Conservation (phyloP, 2,888 invertebrate genomes). For the Lymantria dispar region DNA sequence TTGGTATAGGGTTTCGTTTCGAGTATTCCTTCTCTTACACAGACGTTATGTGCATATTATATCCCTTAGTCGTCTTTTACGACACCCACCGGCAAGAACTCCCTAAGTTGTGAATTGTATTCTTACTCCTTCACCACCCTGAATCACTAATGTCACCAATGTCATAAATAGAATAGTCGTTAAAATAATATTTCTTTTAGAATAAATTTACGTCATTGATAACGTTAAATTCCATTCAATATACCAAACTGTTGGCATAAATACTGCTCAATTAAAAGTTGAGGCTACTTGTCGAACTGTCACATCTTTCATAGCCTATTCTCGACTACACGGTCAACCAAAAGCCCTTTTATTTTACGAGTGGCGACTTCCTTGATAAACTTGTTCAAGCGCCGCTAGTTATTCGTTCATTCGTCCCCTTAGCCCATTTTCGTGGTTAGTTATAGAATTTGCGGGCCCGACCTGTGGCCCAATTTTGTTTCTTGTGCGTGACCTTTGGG, state of each 20-base stretch:
- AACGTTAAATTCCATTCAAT: not conserved
- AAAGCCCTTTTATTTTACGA: slow-evolving; percentile 30
- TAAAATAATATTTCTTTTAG: not conserved
- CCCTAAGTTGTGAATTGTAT: too few relatives aligned
- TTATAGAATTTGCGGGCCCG: slow-evolving; percentile 42
- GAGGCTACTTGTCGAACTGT: not conserved
- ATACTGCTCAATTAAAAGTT: slow-evolving; percentile 4
- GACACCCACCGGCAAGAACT: too few relatives aligned
- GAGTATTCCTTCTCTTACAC: too few relatives aligned
- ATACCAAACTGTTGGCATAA: slow-evolving; percentile 8
- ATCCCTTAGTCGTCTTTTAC: too few relatives aligned
- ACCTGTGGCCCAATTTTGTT: slow-evolving; percentile 40
- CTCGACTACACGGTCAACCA: slow-evolving; percentile 12
- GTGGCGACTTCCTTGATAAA: slow-evolving; percentile 43
- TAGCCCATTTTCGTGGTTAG: slow-evolving; percentile 33
- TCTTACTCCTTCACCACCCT: too few relatives aligned
- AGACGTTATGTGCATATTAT: too few relatives aligned
- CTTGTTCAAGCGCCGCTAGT: slow-evolving; percentile 38
- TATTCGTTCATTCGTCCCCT: slow-evolving; percentile 25
- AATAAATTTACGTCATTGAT: not conserved
- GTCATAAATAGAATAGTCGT: not conserved
- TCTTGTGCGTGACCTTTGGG: slow-evolving; percentile 37
- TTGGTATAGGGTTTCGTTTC: too few relatives aligned
- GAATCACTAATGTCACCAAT: too few relatives aligned
- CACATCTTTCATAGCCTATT: slow-evolving; percentile 19